Conservation (phyloP, 1,140 invertebrate genomes). For the Drosophila auraria region DNA sequence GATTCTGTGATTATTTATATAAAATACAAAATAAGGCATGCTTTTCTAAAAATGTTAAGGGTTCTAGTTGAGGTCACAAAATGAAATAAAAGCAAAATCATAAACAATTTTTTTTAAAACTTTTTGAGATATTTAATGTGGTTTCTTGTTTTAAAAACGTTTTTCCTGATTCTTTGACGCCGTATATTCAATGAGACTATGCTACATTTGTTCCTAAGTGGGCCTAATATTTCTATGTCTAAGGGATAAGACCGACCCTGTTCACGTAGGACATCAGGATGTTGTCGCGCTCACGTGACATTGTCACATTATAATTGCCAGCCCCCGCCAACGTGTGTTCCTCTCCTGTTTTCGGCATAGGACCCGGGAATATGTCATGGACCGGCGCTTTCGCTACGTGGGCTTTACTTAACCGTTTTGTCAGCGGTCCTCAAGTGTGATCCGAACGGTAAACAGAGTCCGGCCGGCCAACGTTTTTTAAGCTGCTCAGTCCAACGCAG, state of each 20-base stretch:
- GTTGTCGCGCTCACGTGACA: constrained; percentile 56
- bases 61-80: no score
- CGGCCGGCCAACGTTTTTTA: constrained; percentile 64
- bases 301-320: constrained; percentile 68
- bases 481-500: constrained; percentile 63
- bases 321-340: constrained; percentile 32
- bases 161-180: no score
- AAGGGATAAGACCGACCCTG: neutral
- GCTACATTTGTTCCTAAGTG: neutral
- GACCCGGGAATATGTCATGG: constrained; percentile 30
- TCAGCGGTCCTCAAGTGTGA: constrained; percentile 76
- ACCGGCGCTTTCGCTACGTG: constrained; percentile 48
- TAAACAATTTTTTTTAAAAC: no score
- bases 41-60: no score
- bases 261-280: constrained; percentile 40
- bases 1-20: no score
- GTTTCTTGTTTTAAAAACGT: no score
- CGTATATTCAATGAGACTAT: no score
- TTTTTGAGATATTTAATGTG: no score
- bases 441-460: constrained; percentile 72
- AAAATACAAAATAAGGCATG: no score
- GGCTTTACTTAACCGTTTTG: constrained; percentile 70
- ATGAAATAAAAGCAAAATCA: no score
- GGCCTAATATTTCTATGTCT: neutral
- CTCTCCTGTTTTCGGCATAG: neutral